Evolutionary conservation across 2,797 vertebrate species (phyloP).

Genomic region (Gobionotothen gibberifrons): DNA sequence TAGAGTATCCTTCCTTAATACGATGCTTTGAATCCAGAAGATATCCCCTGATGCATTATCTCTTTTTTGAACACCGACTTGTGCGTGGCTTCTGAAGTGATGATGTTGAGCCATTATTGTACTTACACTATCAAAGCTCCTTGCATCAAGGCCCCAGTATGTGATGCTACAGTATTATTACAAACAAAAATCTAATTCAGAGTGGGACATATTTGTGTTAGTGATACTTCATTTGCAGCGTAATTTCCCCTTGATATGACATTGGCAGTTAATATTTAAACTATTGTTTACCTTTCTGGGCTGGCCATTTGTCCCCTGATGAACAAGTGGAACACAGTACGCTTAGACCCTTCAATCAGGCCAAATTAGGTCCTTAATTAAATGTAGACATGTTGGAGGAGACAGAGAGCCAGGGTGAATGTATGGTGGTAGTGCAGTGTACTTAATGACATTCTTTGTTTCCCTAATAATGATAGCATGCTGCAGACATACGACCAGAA

Average conservation of each 20-base stretch:
- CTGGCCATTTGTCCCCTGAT: slow-evolving; percentile 7
- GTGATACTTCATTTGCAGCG: slow-evolving; percentile 23
- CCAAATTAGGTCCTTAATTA: slow-evolving; percentile 41
- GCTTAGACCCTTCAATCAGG: slow-evolving; percentile 34
- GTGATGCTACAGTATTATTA: slow-evolving; percentile 3
- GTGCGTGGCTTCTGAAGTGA: slow-evolving; percentile 34
- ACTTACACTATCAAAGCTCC: slow-evolving; percentile 34
- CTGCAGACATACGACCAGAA: not conserved
- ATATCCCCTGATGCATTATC: slow-evolving; percentile 22
- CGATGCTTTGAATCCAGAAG: slow-evolving; percentile 1
- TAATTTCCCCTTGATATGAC: slow-evolving; percentile 72
- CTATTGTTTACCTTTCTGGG: slow-evolving; percentile 32
- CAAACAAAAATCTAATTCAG: not conserved
- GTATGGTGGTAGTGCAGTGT: slow-evolving; percentile 26
- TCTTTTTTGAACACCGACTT: slow-evolving; percentile 8
- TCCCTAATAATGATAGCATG: not conserved
- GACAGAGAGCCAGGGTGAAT: slow-evolving; percentile 15
- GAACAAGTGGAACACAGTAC: slow-evolving; percentile 42
- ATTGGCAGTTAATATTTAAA: slow-evolving; percentile 58
- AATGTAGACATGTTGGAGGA: slow-evolving; percentile 42
- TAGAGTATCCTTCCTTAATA: slow-evolving; percentile 3
- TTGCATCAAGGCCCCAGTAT: slow-evolving; percentile 4
- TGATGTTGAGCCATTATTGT: slow-evolving; percentile 35
- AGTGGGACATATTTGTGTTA: not conserved
- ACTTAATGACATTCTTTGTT: slow-evolving; percentile 11